A percentile compares a stretch with the other conserved stretches of the same genome.
Evolutionary conservation across 2,797 vertebrate species (phyloP).

Genomic region (Microcaecilia unicolor): DNA sequence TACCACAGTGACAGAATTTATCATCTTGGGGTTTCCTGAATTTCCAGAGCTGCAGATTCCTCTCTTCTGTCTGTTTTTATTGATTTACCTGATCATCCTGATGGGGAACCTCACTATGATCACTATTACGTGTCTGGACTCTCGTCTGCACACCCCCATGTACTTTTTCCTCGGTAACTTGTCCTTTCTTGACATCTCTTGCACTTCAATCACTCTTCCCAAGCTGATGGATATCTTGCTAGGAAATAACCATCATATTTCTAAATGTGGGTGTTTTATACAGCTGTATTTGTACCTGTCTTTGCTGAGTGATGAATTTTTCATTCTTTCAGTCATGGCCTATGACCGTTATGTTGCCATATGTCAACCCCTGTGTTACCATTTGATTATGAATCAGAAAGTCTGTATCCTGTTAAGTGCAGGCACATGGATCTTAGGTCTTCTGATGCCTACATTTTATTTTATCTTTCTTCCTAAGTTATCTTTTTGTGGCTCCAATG

Average conservation of each 20-base stretch:
- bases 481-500: slow-evolving; percentile 8
- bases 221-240: slow-evolving; percentile 20
- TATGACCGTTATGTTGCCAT: slow-evolving; percentile 12
- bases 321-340: slow-evolving; percentile 11
- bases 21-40: slow-evolving; percentile 17
- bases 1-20: too few species aligned
- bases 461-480: slow-evolving; percentile 14
- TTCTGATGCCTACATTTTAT: not conserved
- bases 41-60: slow-evolving; percentile 4
- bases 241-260: slow-evolving; percentile 2
- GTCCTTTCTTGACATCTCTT: slow-evolving; percentile 12
- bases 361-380: not conserved
- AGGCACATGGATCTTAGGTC: not conserved
- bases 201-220: slow-evolving; percentile 10
- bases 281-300: slow-evolving; percentile 16
- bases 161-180: slow-evolving; percentile 18
- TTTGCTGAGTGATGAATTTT: slow-evolving; percentile 5
- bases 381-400: slow-evolving; percentile 3
- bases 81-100: too few species aligned
- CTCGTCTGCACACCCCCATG: slow-evolving; percentile 13
- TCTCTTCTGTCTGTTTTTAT: slow-evolving; percentile 8
- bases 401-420: not conserved
- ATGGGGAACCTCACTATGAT: slow-evolving; percentile 4
- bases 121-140: slow-evolving; percentile 1
- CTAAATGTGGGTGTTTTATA: slow-evolving; percentile 2